These are phyloP conservation scores for Pomacea canaliculata DNA, from an alignment of 2,888 invertebrate species.

Conservation along the genomic window DNA sequence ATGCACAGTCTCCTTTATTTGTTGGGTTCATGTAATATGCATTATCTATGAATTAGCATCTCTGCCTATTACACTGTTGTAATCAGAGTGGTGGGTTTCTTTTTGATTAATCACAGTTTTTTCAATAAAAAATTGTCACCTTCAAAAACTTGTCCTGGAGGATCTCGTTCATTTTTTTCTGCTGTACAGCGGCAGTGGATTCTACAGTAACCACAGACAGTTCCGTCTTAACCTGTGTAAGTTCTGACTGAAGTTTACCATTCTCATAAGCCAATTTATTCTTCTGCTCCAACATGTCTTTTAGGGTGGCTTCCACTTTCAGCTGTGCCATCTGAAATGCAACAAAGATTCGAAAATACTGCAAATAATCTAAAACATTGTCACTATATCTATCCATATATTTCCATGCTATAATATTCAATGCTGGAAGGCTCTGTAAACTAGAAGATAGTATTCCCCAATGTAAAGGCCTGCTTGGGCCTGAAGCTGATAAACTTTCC, in stretches of 20 bases:
- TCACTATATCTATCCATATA: no score
- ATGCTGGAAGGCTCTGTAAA: no score
- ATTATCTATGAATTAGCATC: no score
- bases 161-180: constrained; percentile 46
- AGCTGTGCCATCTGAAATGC: constrained; percentile 45
- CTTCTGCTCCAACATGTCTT: constrained; percentile 66
- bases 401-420: no score
- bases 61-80: no score
- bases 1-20: no score
- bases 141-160: constrained; percentile 57
- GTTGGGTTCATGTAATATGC: no score
- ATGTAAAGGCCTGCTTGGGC: background rate
- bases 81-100: no score
- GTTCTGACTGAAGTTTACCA: constrained; percentile 75
- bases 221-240: constrained; percentile 83
- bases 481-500: no score
- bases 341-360: background rate
- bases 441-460: background rate
- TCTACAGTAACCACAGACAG: constrained; percentile 81
- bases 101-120: no score
- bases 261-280: constrained; percentile 67
- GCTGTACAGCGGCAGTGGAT: constrained; percentile 48
- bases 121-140: constrained; percentile 34
- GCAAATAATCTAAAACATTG: no score
- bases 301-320: constrained; percentile 59